Conservation (phyloP, 2,113 vertebrate genomes). For the Centrocercus urophasianus region DNA sequence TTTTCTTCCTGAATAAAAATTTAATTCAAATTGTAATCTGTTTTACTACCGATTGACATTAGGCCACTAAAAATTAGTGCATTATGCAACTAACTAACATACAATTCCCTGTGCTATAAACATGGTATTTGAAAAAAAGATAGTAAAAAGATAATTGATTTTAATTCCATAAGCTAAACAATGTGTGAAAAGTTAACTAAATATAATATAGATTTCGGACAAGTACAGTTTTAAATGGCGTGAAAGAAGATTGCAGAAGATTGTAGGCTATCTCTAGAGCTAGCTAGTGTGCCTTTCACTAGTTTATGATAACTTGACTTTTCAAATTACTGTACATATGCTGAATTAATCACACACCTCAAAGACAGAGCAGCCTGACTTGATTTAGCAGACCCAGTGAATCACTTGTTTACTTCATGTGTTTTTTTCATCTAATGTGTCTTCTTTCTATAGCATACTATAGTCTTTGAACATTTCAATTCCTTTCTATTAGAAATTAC, state of each 20-base stretch:
- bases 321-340: background rate
- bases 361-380: background rate
- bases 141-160: background rate
- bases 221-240: rapidly evolving
- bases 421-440: background rate
- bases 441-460: background rate
- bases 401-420: background rate
- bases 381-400: background rate
- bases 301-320: background rate
- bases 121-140: background rate
- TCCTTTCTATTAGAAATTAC: background rate
- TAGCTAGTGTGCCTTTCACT: background rate
- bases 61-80: background rate
- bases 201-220: background rate
- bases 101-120: background rate
- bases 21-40: background rate
- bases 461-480: background rate
- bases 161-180: background rate
- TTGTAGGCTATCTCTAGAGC: background rate
- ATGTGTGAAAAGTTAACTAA: background rate
- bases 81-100: background rate
- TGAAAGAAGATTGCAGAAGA: background rate
- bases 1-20: background rate
- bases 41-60: background rate
- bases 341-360: background rate